These are phyloP conservation scores for Distichodus sexfasciatus DNA, from an alignment of 2,797 vertebrate species.

Conservation along the genomic window DNA sequence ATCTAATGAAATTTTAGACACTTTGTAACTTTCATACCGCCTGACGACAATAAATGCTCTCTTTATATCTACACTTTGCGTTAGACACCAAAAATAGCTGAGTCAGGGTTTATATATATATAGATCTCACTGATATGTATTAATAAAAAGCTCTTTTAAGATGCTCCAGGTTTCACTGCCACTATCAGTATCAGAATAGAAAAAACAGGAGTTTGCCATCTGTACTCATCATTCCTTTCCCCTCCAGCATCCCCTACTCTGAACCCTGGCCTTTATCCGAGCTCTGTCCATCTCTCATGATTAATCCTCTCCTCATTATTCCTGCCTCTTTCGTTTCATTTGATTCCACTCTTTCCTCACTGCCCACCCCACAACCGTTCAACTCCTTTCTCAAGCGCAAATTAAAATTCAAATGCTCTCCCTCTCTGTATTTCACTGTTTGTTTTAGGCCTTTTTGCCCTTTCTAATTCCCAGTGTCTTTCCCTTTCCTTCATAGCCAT, in stretches of 20 bases:
- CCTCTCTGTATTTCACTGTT: constrained; percentile 38
- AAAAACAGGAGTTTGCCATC: too few species aligned
- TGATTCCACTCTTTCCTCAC: not conserved
- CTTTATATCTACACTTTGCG: too few species aligned
- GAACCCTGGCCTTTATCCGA: constrained; percentile 20
- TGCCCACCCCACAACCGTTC: not conserved
- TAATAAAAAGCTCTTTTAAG: too few species aligned
- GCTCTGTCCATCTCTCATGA: not conserved
- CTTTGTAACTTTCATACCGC: too few species aligned
- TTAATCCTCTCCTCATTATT: constrained; percentile 26
- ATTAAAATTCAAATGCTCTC: constrained; percentile 49
- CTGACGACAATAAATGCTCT: too few species aligned
- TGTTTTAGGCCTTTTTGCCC: constrained; percentile 49
- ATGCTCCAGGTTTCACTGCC: too few species aligned
- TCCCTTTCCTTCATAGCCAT: constrained; percentile 37
- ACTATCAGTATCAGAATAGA: too few species aligned
- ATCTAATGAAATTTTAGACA: too few species aligned
- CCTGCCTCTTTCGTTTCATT: constrained; percentile 7
- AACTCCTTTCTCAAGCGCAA: constrained; percentile 23
- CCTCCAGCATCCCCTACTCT: constrained; percentile 22
- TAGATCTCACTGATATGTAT: too few species aligned
- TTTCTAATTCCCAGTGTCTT: constrained; percentile 38
- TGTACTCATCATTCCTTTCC: constrained; percentile 19
- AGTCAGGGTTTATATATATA: too few species aligned
- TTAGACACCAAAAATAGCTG: too few species aligned